Evolutionary conservation across 2,888 invertebrate genomes (phyloP), one percentile per base, ranked within the genome.

Genomic region (Cenopis cana): DNA sequence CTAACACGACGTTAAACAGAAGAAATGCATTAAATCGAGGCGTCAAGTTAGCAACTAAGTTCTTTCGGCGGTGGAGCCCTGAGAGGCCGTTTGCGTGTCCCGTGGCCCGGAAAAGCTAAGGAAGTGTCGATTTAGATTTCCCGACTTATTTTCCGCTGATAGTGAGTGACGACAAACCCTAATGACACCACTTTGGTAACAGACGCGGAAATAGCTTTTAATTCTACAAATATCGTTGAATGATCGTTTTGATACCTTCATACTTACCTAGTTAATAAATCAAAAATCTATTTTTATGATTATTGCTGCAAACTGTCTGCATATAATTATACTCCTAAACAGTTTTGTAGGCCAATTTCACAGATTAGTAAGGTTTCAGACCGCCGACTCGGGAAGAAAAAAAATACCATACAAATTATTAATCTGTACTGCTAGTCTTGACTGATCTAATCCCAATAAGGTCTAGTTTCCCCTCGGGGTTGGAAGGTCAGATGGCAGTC

Each of bases 121-220:
- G 85, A 87, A 86, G 81, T 86, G 86, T 84, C 84, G 83, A 82
- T 86, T 71, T 87, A 86, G 77, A 80, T 83, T 87, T 76, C 78
- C 79, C 76, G 79, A 79, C 79, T 78, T 77, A 80, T 82, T 85
- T 85, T 80, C 82, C 80, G 82, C 76, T 77, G 80, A 81, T 85
- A 85, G 79, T 76, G 74, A 79, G 59, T 76, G 77, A 79, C 80
- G 82, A 85, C 83, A 77, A 74, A 70, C 67, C 56, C 62, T 74
- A 75, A 75, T 75, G 73, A 74, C 56, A 73, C 73, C 68, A 65
- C 52, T 71, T 66, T 49, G 60, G 49, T 54, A 60, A 60, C 66
- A 54, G 66, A 33, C 20, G 66, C 49, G 49, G 54, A 52, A 70
- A 70, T 52, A 12, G 46, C 65, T 33, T 64, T 55, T 54, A 62